Conservation (phyloP, 2,113 vertebrate species). For the Ivindomyrus marchei region DNA sequence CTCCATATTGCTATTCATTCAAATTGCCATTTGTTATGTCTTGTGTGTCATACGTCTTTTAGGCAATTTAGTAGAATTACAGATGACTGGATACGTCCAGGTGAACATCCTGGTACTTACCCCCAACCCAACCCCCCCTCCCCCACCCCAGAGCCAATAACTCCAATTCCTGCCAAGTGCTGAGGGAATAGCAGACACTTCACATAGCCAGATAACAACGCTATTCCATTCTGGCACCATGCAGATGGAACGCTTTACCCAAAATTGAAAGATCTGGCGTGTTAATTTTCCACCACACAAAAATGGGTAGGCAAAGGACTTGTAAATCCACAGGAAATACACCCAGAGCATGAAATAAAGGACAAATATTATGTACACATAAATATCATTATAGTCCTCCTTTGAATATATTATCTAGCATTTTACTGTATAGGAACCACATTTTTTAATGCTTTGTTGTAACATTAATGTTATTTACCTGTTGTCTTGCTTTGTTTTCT, state of each 20-base stretch:
- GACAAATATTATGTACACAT: neutral
- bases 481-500: neutral
- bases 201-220: neutral
- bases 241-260: neutral
- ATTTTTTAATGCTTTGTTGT: neutral
- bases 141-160: neutral
- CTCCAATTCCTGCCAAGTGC: neutral
- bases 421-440: neutral
- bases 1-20: neutral
- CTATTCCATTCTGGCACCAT: neutral
- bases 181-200: neutral
- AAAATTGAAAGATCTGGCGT: neutral
- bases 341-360: neutral
- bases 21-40: neutral
- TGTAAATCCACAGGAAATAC: neutral
- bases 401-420: neutral
- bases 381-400: neutral
- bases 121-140: neutral
- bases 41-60: neutral
- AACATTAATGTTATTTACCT: neutral
- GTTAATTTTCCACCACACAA: neutral
- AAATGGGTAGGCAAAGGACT: neutral
- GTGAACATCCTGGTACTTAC: neutral
- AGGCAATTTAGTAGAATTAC: neutral
- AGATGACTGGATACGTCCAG: neutral